These are phyloP conservation scores for Pachyramphus minor DNA, from an alignment of 2,113 vertebrate species.

Conservation along the genomic window DNA sequence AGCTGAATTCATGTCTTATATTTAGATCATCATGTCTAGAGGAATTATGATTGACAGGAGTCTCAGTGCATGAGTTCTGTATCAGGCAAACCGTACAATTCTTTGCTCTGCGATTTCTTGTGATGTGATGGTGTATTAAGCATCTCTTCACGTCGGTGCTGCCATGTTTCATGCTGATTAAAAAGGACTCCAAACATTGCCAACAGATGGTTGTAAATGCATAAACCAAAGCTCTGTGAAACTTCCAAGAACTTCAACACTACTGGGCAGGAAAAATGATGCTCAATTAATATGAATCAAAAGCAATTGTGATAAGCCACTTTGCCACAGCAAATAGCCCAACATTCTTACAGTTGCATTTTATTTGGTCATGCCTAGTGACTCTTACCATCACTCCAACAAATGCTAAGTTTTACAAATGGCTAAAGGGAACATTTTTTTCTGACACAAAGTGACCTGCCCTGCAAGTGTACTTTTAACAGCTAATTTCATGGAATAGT, in stretches of 20 bases:
- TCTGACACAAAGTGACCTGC: conserved; percentile 1
- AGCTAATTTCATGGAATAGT: conserved; percentile 45
- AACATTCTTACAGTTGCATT: neutral
- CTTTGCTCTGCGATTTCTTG: neutral
- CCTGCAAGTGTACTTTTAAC: neutral
- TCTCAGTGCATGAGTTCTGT: neutral
- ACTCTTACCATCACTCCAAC: neutral
- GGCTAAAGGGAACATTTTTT: neutral
- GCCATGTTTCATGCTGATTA: neutral
- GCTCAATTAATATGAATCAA: neutral
- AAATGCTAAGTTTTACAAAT: neutral
- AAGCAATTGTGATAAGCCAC: neutral
- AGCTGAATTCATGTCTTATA: neutral
- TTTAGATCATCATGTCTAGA: neutral
- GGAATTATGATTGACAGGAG: neutral
- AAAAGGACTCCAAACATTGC: neutral
- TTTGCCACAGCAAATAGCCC: neutral
- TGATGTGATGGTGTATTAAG: neutral
- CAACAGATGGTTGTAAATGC: neutral
- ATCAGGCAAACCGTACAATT: neutral
- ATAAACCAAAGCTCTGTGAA: neutral
- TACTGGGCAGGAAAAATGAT: neutral
- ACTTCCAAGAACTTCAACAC: neutral
- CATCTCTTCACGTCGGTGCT: neutral
- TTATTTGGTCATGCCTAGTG: neutral